Evolutionary conservation across 2,113 vertebrate species (phyloP), one percentile per base, ranked within the genome.

Genomic region (Puntigrus tetrazona): DNA sequence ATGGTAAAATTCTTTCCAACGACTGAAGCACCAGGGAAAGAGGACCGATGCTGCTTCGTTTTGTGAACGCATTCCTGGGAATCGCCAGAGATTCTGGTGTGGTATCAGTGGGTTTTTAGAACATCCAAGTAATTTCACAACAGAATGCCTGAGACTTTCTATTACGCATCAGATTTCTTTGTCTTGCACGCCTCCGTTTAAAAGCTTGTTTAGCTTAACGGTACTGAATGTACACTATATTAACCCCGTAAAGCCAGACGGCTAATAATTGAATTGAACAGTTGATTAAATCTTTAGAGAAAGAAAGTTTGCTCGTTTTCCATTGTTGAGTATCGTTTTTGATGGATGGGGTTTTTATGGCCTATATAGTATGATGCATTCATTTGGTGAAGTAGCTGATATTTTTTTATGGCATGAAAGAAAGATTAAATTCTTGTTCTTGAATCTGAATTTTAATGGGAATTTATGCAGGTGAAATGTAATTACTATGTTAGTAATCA

Each of bases 21-120:
- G 11, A 5, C 73, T 31, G 7, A 31, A 57, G 75, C 75, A 50
- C 45, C 11, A 22, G 50, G 50, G 20, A 57, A 77, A 36, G 20
- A 16, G n/a, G 22, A 7, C 63, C 18, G 34, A 38, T 69, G 16
- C 65, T 43, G 61, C 27, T 25, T 6, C 7, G 10, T 27, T 73
- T 43, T 73, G 3, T 16, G n/a, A 41, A 45, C 75, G 38, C 52
- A 59, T 78, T 78, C 75, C 52, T 41, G 75, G 10, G 52, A 78
- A 59, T 78, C 75, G 31, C 34, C 22, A 59, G 75, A 59, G 75
- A 57, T 57, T 78, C 52, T 59, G 75, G 52, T 78, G 52, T 59
- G 75, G 75, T 78, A 78, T 59, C 52, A 57, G 75, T 78, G 75
- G 75, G 70, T 78, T 59, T 78, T 38, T 41, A 41, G 52, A 41